Evolutionary conservation across 2,888 invertebrate genomes (phyloP), one percentile per base, ranked within the genome.

Genomic region (Lysandra bellargus): DNA sequence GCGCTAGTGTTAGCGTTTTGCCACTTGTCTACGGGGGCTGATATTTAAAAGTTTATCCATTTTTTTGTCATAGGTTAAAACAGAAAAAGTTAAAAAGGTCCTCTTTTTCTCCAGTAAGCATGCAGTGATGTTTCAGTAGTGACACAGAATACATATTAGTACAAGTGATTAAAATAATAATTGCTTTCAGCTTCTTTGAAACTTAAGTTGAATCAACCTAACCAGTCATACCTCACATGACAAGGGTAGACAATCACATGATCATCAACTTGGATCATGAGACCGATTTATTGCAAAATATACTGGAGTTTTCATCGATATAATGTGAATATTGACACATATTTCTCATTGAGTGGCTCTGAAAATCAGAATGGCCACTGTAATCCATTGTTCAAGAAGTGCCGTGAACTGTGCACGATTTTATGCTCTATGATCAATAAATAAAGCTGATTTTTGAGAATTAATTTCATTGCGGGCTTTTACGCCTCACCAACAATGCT

Each of bases 261-360:
- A 90, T 84, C 76, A 83, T 85, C 84, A 85, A 81, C 81, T 84
- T 80, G 81, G 85, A 92, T 90, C 90, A 92, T 91, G 91, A 86
- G 80, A 73, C 23, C 78, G 49, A 49, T 49, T 33, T 17, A 61
- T 30, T 30, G 49, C 1, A 69, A 64, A 49, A 49, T 49, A 75
- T 53, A 33, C 12, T 53, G 9, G 33, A 78, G 4, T 72, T 53
- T 78, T 78, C 37, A 9, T 30, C 12, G 4, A 0, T 30, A 64
- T 9, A 30, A 12, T 4, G 12, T 30, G 30, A 74, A 79, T 79
- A 79, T n/a, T 23, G 14, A 53, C 5, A n/a, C 12, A 53, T 75
- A 75, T 30, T 30, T 49, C 14, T 23, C 30, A 69, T 14, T 69
- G 3, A 14, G 69, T 69, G 30, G 69, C 37, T 69, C 33, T 69